phyloP scores from a whole-genome alignment of 2,113 vertebrate genomes.

The Uria aalge region DNA sequence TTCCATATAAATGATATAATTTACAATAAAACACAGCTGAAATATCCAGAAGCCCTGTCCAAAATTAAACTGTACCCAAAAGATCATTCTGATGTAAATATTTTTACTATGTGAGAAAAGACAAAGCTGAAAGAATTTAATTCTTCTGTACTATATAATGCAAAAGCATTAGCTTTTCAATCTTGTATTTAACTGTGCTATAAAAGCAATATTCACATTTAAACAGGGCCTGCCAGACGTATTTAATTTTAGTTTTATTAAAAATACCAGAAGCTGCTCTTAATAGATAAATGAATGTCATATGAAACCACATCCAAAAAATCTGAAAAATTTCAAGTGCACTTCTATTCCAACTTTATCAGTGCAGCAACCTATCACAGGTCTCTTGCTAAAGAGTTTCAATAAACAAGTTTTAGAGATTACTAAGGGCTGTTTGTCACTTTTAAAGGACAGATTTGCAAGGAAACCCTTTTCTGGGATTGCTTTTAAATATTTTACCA shows the following conservation, averaged over 20 bases:
- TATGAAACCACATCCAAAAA: background rate
- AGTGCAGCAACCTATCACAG: background rate
- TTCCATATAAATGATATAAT: background rate
- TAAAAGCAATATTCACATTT: conserved; percentile 1
- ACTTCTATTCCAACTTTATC: background rate
- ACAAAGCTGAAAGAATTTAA: background rate
- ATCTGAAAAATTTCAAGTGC: background rate
- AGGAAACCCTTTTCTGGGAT: background rate
- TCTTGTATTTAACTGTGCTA: background rate
- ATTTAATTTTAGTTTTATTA: conserved; percentile 32
- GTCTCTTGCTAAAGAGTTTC: background rate
- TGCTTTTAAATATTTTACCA: background rate
- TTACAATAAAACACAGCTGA: background rate
- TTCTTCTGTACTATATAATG: background rate
- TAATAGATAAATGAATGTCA: conserved; percentile 14
- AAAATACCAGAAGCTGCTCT: background rate
- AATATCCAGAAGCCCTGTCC: background rate
- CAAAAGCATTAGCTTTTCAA: background rate
- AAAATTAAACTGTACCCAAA: background rate
- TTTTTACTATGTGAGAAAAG: background rate
- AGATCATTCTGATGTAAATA: background rate
- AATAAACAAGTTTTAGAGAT: background rate
- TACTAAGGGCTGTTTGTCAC: background rate
- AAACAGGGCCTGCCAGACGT: background rate
- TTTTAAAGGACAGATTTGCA: background rate